Base-by-base conservation (phyloP, 2,888 invertebrate genomes). In the Sinodicranocentrus sp. region DNA sequence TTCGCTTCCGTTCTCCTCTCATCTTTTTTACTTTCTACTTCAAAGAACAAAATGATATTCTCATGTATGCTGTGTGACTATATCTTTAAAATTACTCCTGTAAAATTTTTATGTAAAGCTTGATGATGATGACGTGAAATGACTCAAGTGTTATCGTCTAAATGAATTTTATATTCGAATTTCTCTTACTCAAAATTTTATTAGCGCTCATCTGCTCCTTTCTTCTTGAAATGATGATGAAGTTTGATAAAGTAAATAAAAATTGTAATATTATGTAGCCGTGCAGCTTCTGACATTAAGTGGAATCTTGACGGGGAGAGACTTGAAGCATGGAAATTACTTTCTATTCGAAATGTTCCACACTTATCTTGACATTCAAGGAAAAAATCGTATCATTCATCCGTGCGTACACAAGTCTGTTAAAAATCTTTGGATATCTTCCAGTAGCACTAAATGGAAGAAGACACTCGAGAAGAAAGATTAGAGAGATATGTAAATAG, bases 321-420 rank as follows among this genome's bases (percentile, higher is more conserved):
- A 54, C 63, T 52, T 65, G 25, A 75, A 65, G 75, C 75, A 75
- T 75, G 65, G 21, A 73, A 75, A 65, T 75, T 75, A 65, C 75
- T 48, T 65, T 57, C 17, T n/a, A 33, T 75, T 75, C 65, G 17
- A 25, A 39, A 39, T 17, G 2, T 26, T 43, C 13, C 13, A 39
- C 43, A 73, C 43, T 59, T 33, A 28, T n/a, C 21, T 23, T 54
- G 28, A 57, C 54, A 48, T 8, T n/a, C 10, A n/a, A 48, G 48
- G 21, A 23, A 48, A 57, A 54, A 33, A 71, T 28, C 23, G 1
- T 21, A 48, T 57, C 21, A 65, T 57, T 8, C 57, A 26, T 28
- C 15, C 28, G 17, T 26, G 17, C 21, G 57, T 21, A 21, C 15
- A 21, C n/a, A 33, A 63, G 63, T 33, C n/a, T 59, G 19, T 33